phyloP scores from a whole-genome alignment of 2,888 invertebrate species.

The Aphelenchoides bicaudatus region DNA sequence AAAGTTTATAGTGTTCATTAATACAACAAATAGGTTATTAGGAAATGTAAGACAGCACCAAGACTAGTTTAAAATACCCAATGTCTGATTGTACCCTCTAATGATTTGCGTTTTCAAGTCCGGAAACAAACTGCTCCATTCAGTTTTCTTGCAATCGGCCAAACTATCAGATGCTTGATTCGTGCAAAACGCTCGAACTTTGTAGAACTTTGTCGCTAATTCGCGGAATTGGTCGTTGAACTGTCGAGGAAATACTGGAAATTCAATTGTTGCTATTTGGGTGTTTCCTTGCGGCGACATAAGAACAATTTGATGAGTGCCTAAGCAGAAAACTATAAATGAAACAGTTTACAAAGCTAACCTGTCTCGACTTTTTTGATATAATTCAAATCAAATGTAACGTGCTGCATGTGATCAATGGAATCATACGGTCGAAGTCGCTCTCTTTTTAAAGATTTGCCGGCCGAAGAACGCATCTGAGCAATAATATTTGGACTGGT shows the following conservation, averaged over 20 bases:
- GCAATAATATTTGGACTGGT: constrained; percentile 43
- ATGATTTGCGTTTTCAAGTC: constrained; percentile 18
- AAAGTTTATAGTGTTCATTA: too few relatives aligned
- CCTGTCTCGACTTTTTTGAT: constrained; percentile 15
- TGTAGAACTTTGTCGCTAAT: constrained; percentile 16
- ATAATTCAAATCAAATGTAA: constrained; percentile 25
- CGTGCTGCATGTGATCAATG: constrained; percentile 34
- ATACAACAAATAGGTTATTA: too few relatives aligned
- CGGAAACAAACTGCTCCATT: constrained; percentile 27
- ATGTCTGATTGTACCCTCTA: neutral
- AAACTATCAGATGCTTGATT: too few relatives aligned
- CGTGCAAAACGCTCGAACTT: too few relatives aligned
- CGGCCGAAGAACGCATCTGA: constrained; percentile 27
- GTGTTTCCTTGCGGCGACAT: constrained; percentile 4
- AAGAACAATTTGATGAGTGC: constrained; percentile 20
- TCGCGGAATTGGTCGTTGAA: constrained; percentile 15
- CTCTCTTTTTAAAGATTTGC: constrained; percentile 25
- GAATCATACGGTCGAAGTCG: constrained; percentile 50
- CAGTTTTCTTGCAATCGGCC: neutral
- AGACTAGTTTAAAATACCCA: too few relatives aligned
- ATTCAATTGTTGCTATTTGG: constrained; percentile 23
- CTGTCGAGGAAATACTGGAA: constrained; percentile 25
- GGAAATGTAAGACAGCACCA: too few relatives aligned
- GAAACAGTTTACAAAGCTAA: neutral
- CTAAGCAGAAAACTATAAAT: constrained; percentile 21